Evolutionary conservation across 2,888 invertebrate species (phyloP), one percentile per base, ranked within the genome.

Genomic region (Helleia helle): DNA sequence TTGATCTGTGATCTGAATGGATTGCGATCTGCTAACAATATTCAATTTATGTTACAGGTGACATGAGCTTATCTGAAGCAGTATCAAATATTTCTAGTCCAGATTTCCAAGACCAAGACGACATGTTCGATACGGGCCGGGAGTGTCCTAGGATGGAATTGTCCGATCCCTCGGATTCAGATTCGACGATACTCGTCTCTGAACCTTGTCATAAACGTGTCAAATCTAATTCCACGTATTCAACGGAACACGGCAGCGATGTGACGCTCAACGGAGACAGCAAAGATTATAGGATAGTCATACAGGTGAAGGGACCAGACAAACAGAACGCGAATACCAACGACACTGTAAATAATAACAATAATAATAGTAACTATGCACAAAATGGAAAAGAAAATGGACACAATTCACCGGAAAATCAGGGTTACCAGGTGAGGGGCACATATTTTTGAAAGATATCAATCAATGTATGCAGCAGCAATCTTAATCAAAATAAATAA

Each of bases 11-110:
- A n/a, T n/a, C n/a, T n/a, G n/a, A n/a, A n/a, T n/a, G n/a, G n/a
- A n/a, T n/a, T n/a, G n/a, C n/a, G n/a, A n/a, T n/a, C n/a, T n/a
- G n/a, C n/a, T n/a, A n/a, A n/a, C 24, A 26, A 13, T 24, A 15
- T 15, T 15, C 27, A 11, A 15, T 22, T 43, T 27, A 28, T 61
- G 4, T 44, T 47, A 13, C 87, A 84, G 91, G 91, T 50, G 93
- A 93, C 71, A 90, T 91, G 71, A 93, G 93, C 69, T 88, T 93
- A 57, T 93, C 93, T 34, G 93, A 94, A 81, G 94, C 93, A 38
- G 90, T 94, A 58, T 94, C 94, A 53, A 94, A 94, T 85, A 94
- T 95, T 76, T 93, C 93, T 55, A 94, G 93, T 84, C 94, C 94
- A 27, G 94, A 94, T 76, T 94, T 93, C 83, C 93, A 93, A 74